Percentiles rank a stretch among this genome's conserved stretches.
Evolutionary conservation across 2,113 vertebrate species (phyloP).

Genomic region (Dipodomys spectabilis): DNA sequence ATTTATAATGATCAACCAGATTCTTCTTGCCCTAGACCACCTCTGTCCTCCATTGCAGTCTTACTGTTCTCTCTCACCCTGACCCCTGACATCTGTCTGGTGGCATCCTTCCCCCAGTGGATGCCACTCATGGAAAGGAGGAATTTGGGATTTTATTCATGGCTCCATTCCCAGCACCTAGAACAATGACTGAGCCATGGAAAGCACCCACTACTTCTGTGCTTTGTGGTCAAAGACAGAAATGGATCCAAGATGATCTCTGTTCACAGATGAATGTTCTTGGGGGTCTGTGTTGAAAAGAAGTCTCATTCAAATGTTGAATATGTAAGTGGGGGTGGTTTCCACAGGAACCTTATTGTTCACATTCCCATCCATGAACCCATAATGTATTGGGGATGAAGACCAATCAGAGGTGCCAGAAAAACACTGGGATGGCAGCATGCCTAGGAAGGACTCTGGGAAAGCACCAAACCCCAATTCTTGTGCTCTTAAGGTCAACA

Average conservation of each 20-base stretch:
- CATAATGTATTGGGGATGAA: no score
- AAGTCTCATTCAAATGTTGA: not conserved
- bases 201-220: not conserved
- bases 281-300: not conserved
- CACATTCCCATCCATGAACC: not conserved
- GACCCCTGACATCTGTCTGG: not conserved
- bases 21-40: fast-evolving
- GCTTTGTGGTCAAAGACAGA: not conserved
- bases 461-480: not conserved
- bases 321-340: not conserved
- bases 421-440: not conserved
- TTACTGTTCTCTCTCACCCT: no score
- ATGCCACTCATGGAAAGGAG: not conserved
- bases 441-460: not conserved
- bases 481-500: not conserved
- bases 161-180: not conserved
- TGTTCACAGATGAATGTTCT: not conserved
- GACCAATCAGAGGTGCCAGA: not conserved
- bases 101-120: fast-evolving
- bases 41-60: not conserved
- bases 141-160: not conserved
- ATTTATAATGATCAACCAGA: not conserved
- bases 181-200: not conserved
- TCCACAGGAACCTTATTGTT: not conserved
- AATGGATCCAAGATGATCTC: not conserved